Percentiles rank a stretch among this genome's conserved stretches.
Evolutionary conservation across 37 sponge, comb jelly and placozoan genomes (phyloP).

Genomic region (Beroe forskalii): DNA sequence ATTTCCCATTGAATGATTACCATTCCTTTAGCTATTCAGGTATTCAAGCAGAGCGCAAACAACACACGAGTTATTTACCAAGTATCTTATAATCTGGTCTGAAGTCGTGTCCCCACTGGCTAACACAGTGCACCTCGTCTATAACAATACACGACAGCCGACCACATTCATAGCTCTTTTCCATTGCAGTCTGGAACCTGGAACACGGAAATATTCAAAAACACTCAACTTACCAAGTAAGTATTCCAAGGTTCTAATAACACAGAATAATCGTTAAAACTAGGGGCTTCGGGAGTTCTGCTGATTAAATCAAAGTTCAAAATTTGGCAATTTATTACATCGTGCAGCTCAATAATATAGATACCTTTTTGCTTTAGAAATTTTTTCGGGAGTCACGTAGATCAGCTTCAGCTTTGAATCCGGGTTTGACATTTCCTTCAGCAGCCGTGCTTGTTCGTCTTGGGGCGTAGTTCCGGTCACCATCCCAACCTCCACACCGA

Average conservation of each 20-base stretch:
- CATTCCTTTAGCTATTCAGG: too few relatives aligned
- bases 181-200: conserved; percentile 79
- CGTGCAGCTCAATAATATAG: too few relatives aligned
- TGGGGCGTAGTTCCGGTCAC: conserved; percentile 71
- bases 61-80: conserved; percentile 66
- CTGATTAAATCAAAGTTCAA: too few relatives aligned
- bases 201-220: too few relatives aligned
- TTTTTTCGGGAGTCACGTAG: conserved; percentile 93
- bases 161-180: conserved; percentile 78
- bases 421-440: conserved; percentile 69
- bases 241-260: too few relatives aligned
- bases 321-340: too few relatives aligned
- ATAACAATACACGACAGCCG: conserved; percentile 82
- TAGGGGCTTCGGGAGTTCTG: too few relatives aligned
- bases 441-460: conserved; percentile 70
- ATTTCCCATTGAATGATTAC: too few relatives aligned
- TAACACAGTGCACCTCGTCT: conserved; percentile 95
- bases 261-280: too few relatives aligned
- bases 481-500: conserved; percentile 71
- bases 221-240: too few relatives aligned
- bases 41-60: too few relatives aligned
- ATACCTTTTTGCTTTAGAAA: conserved; percentile 80
- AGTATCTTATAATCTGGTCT: conserved; percentile 92
- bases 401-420: conserved; percentile 72
- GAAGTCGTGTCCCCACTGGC: conserved; percentile 99